Evolutionary conservation across 2,888 invertebrate species (phyloP).

Genomic region (Drosophila greeni): DNA sequence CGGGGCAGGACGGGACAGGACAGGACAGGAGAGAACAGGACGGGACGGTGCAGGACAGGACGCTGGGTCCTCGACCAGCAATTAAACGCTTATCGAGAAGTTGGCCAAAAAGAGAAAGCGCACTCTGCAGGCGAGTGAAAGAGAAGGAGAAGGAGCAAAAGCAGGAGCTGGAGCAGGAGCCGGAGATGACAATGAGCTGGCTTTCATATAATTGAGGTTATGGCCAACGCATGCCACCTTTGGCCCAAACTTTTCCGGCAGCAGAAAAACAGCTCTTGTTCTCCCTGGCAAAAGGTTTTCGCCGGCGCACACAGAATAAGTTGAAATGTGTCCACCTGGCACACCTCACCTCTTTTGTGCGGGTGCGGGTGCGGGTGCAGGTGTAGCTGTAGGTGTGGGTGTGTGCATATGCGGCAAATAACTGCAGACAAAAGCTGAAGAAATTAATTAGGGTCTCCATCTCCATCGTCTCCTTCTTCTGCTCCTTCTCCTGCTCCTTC

Average conservation of each 20-base stretch:
- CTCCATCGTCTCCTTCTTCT: neutral
- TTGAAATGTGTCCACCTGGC: conserved; percentile 45
- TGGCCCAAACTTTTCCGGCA: conserved; percentile 25
- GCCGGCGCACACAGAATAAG: conserved; percentile 37
- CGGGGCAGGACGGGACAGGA: conserved; percentile 6
- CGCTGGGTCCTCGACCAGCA: conserved; percentile 57
- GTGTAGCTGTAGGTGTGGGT: neutral
- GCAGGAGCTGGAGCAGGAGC: neutral
- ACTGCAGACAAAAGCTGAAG: conserved; percentile 46
- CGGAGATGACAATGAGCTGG: conserved; percentile 47
- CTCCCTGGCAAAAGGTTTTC: conserved; percentile 26
- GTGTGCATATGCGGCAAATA: conserved; percentile 34
- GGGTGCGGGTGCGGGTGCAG: neutral
- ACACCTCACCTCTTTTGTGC: conserved; percentile 4
- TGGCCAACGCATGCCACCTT: conserved; percentile 38
- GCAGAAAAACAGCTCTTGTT: conserved; percentile 17
- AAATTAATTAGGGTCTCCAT: conserved; percentile 60
- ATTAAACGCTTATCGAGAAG: conserved; percentile 69
- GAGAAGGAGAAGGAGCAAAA: neutral
- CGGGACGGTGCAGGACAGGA: conserved; percentile 12
- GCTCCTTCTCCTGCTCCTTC: neutral
- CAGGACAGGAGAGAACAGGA: neutral
- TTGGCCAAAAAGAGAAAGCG: conserved; percentile 41
- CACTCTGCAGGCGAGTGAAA: conserved; percentile 5
- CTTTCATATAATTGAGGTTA: conserved; percentile 61